Conservation (phyloP, 2,888 invertebrate genomes). For the Tryphoninae sp. region DNA sequence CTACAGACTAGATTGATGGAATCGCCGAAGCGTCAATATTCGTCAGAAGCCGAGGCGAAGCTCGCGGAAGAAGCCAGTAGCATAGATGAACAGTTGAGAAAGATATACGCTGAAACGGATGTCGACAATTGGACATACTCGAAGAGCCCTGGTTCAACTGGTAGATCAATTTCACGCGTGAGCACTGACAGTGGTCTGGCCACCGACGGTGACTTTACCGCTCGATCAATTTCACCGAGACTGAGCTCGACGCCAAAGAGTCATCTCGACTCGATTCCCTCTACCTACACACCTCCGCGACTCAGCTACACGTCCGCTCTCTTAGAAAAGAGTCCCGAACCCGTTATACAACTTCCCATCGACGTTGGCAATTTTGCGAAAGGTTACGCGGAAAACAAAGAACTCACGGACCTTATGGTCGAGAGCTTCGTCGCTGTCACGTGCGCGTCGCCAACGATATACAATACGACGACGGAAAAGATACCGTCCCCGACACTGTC, state of each 20-base stretch:
- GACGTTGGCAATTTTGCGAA: conserved; percentile 84
- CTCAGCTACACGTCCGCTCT: conserved; percentile 87
- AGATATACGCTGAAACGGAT: conserved; percentile 85
- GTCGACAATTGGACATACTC: conserved; percentile 88
- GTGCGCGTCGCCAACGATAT: conserved; percentile 83
- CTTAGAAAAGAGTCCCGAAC: conserved; percentile 81
- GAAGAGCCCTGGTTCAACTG: conserved; percentile 84
- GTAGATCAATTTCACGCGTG: conserved; percentile 78
- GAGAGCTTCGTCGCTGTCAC: conserved; percentile 82
- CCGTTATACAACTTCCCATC: conserved; percentile 82
- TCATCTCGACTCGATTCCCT: conserved; percentile 76
- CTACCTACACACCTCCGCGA: conserved; percentile 79
- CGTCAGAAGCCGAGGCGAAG: conserved; percentile 84
- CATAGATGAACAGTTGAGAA: conserved; percentile 87
- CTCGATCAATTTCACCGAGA: conserved; percentile 78
- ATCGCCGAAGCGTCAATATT: conserved; percentile 83
- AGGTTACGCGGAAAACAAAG: conserved; percentile 82
- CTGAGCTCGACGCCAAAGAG: conserved; percentile 76
- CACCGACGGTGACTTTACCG: conserved; percentile 85
- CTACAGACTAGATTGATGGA: conserved; percentile 87
- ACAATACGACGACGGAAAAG: conserved; percentile 82
- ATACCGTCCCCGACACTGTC: conserved; percentile 85
- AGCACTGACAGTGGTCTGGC: conserved; percentile 84
- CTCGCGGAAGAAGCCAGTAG: conserved; percentile 86
- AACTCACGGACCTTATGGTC: conserved; percentile 81